Evolutionary conservation across 1,140 invertebrate genomes (phyloP), one percentile per base, ranked within the genome.

Genomic region (Anadara kagoshimensis): DNA sequence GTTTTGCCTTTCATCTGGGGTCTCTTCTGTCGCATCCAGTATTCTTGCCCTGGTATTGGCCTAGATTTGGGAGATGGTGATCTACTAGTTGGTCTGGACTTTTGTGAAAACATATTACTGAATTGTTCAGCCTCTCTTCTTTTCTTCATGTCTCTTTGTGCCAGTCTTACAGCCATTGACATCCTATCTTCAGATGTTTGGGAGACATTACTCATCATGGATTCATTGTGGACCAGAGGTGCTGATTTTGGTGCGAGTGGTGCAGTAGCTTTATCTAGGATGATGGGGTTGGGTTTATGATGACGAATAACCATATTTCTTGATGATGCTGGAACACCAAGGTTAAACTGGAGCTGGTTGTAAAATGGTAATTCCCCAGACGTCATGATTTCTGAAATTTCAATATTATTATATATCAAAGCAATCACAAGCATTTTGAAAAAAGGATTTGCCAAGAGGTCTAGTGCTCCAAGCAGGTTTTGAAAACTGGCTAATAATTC

Each of bases 271-370:
- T 72, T 74, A 59, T 83, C 80, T 16, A 83, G 57, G 36, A 77
- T 49, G 26, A 83, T 78, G 14, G 82, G 78, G 18, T 65, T 44
- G 18, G 78, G 80, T 53, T 69, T 69, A n/a, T 71, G 70, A 58
- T 74, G 76, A 36, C 74, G 73, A 43, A 70, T 66, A 0, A 75
- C 63, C 29, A 83, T 44, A 43, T 78, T 78, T 29, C 58, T 41
- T 24, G 73, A 47, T n/a, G 69, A 75, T 49, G 76, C 65, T 20
- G 82, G 80, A 29, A 77, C 78, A 57, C 66, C 56, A n/a, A 80
- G 41, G 72, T 83, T 83, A 56, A 83, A 83, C 76, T 82, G 82
- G 36, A 83, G 68, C 53, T 83, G 80, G 59, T 83, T 83, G 45
- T 79, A 36, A 36, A 36, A 36, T 36, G 29, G 29, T 36, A 36